Base-by-base conservation (phyloP, 2,888 invertebrate species). In the Odontocolon sp. region DNA sequence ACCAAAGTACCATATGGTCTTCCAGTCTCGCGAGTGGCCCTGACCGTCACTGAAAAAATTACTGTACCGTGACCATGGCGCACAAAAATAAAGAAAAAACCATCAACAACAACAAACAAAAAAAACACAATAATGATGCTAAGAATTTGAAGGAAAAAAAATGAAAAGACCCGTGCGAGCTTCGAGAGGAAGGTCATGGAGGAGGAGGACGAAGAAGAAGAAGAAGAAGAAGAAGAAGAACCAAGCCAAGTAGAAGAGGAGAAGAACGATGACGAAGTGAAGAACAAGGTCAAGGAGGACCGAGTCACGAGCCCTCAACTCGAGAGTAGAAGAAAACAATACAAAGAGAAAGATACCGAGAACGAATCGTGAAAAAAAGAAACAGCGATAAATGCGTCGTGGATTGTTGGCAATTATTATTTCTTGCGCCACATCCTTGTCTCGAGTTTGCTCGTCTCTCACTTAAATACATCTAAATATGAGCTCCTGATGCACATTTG, bases 391-490 rank as follows among this genome's bases (percentile, higher is more conserved):
- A 54, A 54, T 52, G 36, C 36, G 59, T 52, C 28, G 52, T 50
- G 68, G 78, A 82, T 82, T 79, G 76, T 77, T 74, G 81, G 83
- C 83, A 87, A 87, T 87, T 86, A 86, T 87, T 81, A 85, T 83
- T 86, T 85, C 83, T 85, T 28, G n/a, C 18, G 18, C 47, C 61
- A 45, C 45, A 31, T 36, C 47, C 28, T 23, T 23, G 63, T 1
- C 50, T 66, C n/a, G n/a, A n/a, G n/a, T n/a, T n/a, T n/a, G n/a
- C n/a, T n/a, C n/a, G n/a, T n/a, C n/a, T n/a, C n/a, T n/a, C n/a
- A n/a, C n/a, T n/a, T n/a, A n/a, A n/a, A n/a, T n/a, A n/a, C n/a
- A n/a, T n/a, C 11, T 8, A 14, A 14, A 26, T 28, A 2, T 21
- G n/a, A 21, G 21, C 63, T 40, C 36, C 11, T 42, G 31, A 26